Evolutionary conservation across 92 coral and sea anemone genomes (phyloP).

Genomic region (Phenganax marumi): DNA sequence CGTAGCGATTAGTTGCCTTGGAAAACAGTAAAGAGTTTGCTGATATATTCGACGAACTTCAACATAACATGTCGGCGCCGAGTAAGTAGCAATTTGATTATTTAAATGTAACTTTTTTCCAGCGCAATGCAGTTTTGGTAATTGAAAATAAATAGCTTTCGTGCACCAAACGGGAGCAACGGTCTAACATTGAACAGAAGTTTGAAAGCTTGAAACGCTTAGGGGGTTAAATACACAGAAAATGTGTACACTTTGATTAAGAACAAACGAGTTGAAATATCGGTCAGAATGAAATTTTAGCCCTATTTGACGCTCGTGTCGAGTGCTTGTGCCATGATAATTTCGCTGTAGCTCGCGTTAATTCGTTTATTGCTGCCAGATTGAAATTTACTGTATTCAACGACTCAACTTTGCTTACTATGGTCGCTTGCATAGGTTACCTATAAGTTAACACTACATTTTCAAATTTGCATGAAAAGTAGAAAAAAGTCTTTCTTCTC

Average conservation of each 20-base stretch:
- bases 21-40: neutral
- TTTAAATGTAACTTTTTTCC: neutral
- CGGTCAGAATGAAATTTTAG: neutral
- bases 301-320: too few relatives aligned
- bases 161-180: neutral
- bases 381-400: too few relatives aligned
- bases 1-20: neutral
- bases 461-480: too few relatives aligned
- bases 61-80: slow-evolving; percentile 30
- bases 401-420: too few relatives aligned
- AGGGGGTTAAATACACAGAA: neutral
- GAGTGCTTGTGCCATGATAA: too few relatives aligned
- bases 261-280: neutral
- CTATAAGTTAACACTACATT: too few relatives aligned
- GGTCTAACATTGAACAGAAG: too few relatives aligned
- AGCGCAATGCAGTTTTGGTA: neutral
- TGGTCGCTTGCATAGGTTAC: too few relatives aligned
- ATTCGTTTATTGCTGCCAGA: too few relatives aligned
- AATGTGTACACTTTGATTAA: neutral
- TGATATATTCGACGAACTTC: neutral
- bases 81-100: slow-evolving; percentile 14
- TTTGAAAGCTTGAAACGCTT: neutral
- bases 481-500: too few relatives aligned
- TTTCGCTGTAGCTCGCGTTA: too few relatives aligned
- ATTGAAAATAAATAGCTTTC: neutral